Base-by-base conservation (phyloP, 2,797 vertebrate genomes). In the Acanthiza pusilla region DNA sequence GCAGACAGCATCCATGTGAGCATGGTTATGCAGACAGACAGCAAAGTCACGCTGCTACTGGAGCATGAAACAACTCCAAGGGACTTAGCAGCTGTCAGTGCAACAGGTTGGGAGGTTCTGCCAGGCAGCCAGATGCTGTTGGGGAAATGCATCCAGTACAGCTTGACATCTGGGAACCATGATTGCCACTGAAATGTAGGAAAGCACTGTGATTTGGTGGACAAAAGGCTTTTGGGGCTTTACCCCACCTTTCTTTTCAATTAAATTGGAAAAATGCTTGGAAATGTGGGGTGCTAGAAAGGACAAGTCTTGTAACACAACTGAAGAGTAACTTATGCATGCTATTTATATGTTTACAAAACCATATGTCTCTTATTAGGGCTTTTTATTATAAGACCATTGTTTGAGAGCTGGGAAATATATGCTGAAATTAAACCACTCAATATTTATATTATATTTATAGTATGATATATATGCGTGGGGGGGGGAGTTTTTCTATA, bases 121-220 rank as follows among this genome's bases (percentile, higher is more conserved):
- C 96, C 95, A 94, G 94, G 93, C 78, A 89, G 50, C 67, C 97
- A 97, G 94, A 96, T 96, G 96, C 87, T 93, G 48, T 42, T 87
- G 61, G 51, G 81, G 90, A 94, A 95, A 75, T 32, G 51, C 67
- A 43, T 34, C 54, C 78, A 65, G 34, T n/a, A 43, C 58, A 89
- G 60, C 57, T 91, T 32, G 0, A 45, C 63, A 92, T 92, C 79
- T 97, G 93, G 58, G 65, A 75, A 50, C 42, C 25, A 50, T 65
- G 84, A 51, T 65, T 87, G 51, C 53, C 71, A 54, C 70, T 61
- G 70, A 88, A 93, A 79, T 38, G 73, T 62, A 76, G 82, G 79
- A 94, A 92, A 82, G 23, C 47, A 60, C 45, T 74, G 25, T 42
- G 48, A 86, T 80, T 58, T 16, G 29, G 55, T 54, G 42, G 83